These are phyloP conservation scores for Hycleus phaleratus DNA, from an alignment of 1,140 invertebrate genomes.

Conservation along the genomic window DNA sequence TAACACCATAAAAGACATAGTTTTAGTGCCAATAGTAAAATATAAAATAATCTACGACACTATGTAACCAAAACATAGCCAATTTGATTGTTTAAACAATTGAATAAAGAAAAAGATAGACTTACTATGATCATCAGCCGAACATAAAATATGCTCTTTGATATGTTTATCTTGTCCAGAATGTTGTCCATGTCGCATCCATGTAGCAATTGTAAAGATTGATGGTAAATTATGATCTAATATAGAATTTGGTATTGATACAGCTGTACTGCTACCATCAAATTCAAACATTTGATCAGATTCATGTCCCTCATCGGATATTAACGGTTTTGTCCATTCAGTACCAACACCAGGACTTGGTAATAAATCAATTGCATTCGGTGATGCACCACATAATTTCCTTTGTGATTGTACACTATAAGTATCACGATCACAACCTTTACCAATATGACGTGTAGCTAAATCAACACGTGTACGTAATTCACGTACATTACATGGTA, in stretches of 20 bases:
- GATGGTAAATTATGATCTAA: conserved; percentile 66
- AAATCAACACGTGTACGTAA: conserved; percentile 59
- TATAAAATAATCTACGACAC: background rate
- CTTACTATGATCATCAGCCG: conserved; percentile 93
- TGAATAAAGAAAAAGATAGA: conserved; percentile 18
- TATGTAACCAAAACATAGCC: no score
- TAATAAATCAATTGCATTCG: conserved; percentile 69
- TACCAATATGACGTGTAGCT: conserved; percentile 69
- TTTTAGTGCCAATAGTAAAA: no score
- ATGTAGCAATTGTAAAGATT: conserved; percentile 84
- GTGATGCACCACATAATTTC: conserved; percentile 73
- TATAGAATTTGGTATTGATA: conserved; percentile 69
- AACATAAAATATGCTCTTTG: conserved; percentile 93
- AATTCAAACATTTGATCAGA: conserved; percentile 92
- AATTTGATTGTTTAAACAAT: background rate
- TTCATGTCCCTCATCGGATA: conserved; percentile 82
- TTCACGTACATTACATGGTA: conserved; percentile 61
- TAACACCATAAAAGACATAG: no score
- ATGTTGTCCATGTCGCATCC: conserved; percentile 76
- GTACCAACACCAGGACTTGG: conserved; percentile 70
- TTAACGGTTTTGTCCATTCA: conserved; percentile 80
- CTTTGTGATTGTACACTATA: conserved; percentile 81
- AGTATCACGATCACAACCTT: conserved; percentile 87
- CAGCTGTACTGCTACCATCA: conserved; percentile 78
- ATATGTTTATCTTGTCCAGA: conserved; percentile 73